Percentiles rank a stretch among this genome's conserved stretches.
Evolutionary conservation across 2,888 invertebrate genomes (phyloP).

Genomic region (Latrodectus elegans): DNA sequence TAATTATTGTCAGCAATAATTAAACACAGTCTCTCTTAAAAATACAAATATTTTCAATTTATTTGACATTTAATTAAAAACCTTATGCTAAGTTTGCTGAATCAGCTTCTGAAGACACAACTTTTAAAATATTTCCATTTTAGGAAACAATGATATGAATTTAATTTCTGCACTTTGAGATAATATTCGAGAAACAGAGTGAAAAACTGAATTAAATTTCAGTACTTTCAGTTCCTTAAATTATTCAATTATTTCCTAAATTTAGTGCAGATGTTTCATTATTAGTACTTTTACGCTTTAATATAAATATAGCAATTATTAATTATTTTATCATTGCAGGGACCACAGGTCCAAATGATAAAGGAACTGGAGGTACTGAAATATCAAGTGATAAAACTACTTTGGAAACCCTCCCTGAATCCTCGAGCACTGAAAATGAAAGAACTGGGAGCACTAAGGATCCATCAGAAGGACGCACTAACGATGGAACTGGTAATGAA

Average conservation of each 20-base stretch:
- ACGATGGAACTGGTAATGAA: background rate
- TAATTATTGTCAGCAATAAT: too few relatives aligned
- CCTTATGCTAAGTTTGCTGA: too few relatives aligned
- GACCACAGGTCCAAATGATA: slow-evolving; percentile 30
- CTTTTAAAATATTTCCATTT: too few relatives aligned
- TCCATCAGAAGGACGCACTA: background rate
- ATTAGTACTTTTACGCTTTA: background rate
- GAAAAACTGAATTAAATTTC: background rate
- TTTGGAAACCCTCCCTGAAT: background rate
- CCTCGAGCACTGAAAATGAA: background rate
- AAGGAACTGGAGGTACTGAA: slow-evolving; percentile 62
- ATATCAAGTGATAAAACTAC: background rate
- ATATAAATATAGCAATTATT: background rate
- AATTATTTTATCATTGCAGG: slow-evolving; percentile 34
- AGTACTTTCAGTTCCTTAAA: slow-evolving; percentile 44
- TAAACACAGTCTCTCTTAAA: too few relatives aligned
- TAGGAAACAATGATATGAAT: too few relatives aligned
- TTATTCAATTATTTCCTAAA: background rate
- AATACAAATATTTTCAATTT: too few relatives aligned
- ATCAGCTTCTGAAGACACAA: too few relatives aligned
- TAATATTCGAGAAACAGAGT: too few relatives aligned
- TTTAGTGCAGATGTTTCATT: background rate
- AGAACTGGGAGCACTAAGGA: slow-evolving; percentile 3
- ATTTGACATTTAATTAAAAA: too few relatives aligned
- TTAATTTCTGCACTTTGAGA: too few relatives aligned